phyloP scores from a whole-genome alignment of 2,888 invertebrate species.

The Globia sparganii region DNA sequence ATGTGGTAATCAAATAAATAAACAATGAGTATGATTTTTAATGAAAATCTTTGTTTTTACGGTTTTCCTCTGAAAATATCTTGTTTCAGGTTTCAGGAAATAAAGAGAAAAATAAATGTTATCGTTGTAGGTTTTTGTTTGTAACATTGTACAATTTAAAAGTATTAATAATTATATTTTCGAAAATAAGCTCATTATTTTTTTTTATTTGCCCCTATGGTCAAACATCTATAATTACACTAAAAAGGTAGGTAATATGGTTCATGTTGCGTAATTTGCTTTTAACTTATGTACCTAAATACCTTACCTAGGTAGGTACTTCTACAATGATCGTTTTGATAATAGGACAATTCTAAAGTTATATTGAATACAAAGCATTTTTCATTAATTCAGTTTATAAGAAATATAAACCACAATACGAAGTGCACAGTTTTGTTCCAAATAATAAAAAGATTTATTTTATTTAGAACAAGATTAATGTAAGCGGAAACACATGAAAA shows the following conservation, averaged over 20 bases:
- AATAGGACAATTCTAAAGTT: too few relatives aligned
- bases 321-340: neutral
- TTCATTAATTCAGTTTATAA: neutral
- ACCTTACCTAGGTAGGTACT: neutral
- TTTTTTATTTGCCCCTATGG: neutral
- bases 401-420: neutral
- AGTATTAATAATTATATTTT: too few relatives aligned
- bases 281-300: neutral
- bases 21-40: slow-evolving; percentile 7
- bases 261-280: neutral
- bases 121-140: neutral
- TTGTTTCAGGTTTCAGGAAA: neutral
- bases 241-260: neutral
- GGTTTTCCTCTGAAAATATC: neutral
- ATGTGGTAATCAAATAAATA: slow-evolving; percentile 30
- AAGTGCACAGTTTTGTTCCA: neutral
- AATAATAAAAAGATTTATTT: neutral
- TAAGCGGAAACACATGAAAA: slow-evolving; percentile 26
- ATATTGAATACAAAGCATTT: neutral
- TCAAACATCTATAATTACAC: neutral
- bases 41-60: neutral
- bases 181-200: neutral
- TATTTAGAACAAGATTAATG: slow-evolving; percentile 12
- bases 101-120: neutral
- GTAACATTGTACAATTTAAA: too few relatives aligned